Percentiles rank a stretch among this genome's conserved stretches.
Conservation (phyloP, 2,888 invertebrate species). For the Phaonia tiefii region DNA sequence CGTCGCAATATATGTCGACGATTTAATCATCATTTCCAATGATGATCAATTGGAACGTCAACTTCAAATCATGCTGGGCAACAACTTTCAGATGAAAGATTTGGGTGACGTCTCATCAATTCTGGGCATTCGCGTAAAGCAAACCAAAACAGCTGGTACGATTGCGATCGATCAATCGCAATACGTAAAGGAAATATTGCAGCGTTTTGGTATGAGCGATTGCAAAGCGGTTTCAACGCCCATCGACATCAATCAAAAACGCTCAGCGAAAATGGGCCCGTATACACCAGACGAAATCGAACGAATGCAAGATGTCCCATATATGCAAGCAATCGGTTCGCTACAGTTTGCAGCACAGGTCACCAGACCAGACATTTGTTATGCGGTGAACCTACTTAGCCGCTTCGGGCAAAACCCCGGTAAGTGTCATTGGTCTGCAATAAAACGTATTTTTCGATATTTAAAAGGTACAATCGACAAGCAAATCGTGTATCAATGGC, state of each 20-base stretch:
- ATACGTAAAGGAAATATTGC: slow-evolving; percentile 55
- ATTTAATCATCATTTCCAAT: background rate
- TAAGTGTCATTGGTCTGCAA: slow-evolving; percentile 61
- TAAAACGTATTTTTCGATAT: slow-evolving; percentile 62
- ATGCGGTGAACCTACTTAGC: slow-evolving; percentile 57
- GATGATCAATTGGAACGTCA: too few relatives aligned
- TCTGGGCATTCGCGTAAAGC: slow-evolving; percentile 52
- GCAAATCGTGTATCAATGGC: slow-evolving; percentile 14
- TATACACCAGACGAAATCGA: slow-evolving; percentile 48
- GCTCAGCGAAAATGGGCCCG: slow-evolving; percentile 58
- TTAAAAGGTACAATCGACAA: slow-evolving; percentile 56
- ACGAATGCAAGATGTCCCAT: slow-evolving; percentile 60
- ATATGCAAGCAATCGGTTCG: slow-evolving; percentile 61
- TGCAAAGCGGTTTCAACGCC: slow-evolving; percentile 54
- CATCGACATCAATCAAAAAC: slow-evolving; percentile 44
- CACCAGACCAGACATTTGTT: slow-evolving; percentile 62
- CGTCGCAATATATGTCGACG: slow-evolving; percentile 11
- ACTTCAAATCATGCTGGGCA: too few relatives aligned
- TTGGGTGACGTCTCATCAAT: slow-evolving; percentile 61
- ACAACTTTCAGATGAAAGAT: slow-evolving; percentile 66
- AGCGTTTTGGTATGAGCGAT: slow-evolving; percentile 57
- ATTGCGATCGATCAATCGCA: slow-evolving; percentile 65
- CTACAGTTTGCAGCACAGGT: slow-evolving; percentile 60
- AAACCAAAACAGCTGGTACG: slow-evolving; percentile 9
- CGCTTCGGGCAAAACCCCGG: slow-evolving; percentile 53